Evolutionary conservation across 2,888 invertebrate species (phyloP).

Genomic region (Blera fallax): DNA sequence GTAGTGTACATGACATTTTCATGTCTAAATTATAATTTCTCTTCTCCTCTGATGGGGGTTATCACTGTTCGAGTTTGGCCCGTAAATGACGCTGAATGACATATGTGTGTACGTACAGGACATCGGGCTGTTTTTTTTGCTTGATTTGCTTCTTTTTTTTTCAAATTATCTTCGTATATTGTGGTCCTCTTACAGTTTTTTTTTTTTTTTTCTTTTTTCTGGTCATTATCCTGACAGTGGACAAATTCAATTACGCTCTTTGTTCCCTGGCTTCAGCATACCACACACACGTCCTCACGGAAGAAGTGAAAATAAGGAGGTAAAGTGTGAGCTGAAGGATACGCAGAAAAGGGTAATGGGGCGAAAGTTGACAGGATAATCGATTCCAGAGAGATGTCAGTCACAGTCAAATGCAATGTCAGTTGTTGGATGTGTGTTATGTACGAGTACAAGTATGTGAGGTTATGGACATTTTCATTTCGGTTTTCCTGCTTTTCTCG

Average conservation of each 20-base stretch:
- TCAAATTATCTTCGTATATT: constrained; percentile 44
- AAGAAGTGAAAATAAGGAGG: constrained; percentile 63
- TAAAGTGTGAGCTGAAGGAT: constrained; percentile 42
- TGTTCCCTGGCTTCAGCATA: not conserved
- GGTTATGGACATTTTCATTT: constrained; percentile 55
- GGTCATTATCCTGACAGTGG: constrained; percentile 71
- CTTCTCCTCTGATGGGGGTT: not conserved
- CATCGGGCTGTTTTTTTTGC: constrained; percentile 29
- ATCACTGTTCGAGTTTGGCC: not conserved
- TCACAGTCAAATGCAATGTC: constrained; percentile 72
- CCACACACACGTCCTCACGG: constrained; percentile 33
- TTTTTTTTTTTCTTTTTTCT: constrained; percentile 37
- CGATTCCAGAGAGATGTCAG: constrained; percentile 71
- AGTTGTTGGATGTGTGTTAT: constrained; percentile 19
- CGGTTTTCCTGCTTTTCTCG: constrained; percentile 16
- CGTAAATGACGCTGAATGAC: constrained; percentile 57
- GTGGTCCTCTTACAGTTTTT: constrained; percentile 17
- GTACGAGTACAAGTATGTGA: not conserved
- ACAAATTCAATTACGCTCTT: constrained; percentile 68
- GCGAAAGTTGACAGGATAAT: constrained; percentile 71
- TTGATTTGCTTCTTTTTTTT: constrained; percentile 8
- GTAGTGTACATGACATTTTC: constrained; percentile 66
- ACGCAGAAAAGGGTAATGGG: constrained; percentile 70
- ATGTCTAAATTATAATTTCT: constrained; percentile 69
- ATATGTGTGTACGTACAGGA: constrained; percentile 52